Conservation (phyloP, 1,140 invertebrate species). For the Oscheius sp. region DNA sequence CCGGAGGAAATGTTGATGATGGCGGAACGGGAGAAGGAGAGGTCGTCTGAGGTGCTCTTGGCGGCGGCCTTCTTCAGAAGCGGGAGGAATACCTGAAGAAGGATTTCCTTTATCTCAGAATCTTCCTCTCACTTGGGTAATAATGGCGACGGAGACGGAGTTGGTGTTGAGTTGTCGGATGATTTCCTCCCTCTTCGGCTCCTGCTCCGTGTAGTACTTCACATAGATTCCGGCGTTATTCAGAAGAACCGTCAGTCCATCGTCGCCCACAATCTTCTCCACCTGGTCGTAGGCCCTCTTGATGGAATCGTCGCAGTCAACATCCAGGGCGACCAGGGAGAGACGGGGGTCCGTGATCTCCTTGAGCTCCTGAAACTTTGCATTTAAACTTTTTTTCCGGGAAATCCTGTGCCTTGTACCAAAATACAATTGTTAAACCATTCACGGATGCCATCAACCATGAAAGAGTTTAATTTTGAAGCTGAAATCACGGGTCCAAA, state of each 20-base stretch:
- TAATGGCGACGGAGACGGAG: conserved; percentile 18
- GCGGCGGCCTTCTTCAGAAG: conserved; percentile 10
- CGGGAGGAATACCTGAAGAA: conserved; percentile 29
- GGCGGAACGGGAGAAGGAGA: conserved; percentile 17
- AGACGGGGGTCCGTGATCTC: conserved; percentile 19
- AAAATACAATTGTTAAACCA: too few species aligned
- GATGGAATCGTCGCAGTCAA: conserved; percentile 24
- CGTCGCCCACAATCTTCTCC: conserved; percentile 30
- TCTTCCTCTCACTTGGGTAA: conserved; percentile 29
- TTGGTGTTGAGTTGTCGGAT: conserved; percentile 29
- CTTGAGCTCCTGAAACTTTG: not conserved
- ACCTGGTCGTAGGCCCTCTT: conserved; percentile 17
- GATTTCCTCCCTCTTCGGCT: conserved; percentile 13
- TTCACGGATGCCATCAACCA: too few species aligned
- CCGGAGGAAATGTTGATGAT: conserved; percentile 34
- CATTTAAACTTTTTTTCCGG: not conserved
- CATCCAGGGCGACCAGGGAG: conserved; percentile 16
- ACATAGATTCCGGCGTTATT: conserved; percentile 36
- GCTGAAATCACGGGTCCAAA: too few species aligned
- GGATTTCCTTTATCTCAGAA: not conserved
- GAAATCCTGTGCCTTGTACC: too few species aligned
- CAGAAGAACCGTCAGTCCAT: conserved; percentile 24
- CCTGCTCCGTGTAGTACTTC: conserved; percentile 7
- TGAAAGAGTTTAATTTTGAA: too few species aligned
- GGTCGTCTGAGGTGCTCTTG: not conserved